phyloP scores from a whole-genome alignment of 2,113 vertebrate genomes.

The Ovibos moschatus region DNA sequence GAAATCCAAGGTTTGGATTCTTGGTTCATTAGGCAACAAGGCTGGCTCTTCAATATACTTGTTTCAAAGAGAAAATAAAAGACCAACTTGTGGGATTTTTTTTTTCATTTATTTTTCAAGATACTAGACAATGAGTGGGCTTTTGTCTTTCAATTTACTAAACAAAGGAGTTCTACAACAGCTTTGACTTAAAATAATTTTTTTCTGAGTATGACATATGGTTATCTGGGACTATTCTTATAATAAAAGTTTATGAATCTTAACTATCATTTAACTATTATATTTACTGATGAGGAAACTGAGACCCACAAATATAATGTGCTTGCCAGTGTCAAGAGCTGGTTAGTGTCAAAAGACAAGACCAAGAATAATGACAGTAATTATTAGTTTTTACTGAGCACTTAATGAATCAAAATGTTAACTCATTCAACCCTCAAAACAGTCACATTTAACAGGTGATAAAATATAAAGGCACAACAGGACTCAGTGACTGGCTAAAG shows the following conservation, averaged over 20 bases:
- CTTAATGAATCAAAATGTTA: background rate
- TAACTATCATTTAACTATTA: background rate
- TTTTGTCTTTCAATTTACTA: background rate
- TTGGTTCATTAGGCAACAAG: slow-evolving; percentile 82
- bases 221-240: background rate
- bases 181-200: background rate
- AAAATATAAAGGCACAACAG: background rate
- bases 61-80: slow-evolving; percentile 72
- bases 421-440: background rate
- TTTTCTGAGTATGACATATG: background rate
- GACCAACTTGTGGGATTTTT: slow-evolving; percentile 57
- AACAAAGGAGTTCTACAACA: background rate
- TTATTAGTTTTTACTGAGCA: background rate
- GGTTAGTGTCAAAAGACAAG: background rate
- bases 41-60: slow-evolving; percentile 72
- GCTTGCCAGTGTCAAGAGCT: background rate
- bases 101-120: slow-evolving; percentile 30
- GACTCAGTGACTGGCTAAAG: background rate
- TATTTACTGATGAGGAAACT: background rate
- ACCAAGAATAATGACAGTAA: background rate
- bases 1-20: slow-evolving; percentile 79
- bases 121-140: slow-evolving; percentile 34
- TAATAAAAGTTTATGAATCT: background rate
- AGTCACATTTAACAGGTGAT: background rate
- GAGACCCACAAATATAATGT: background rate